A percentile compares a stretch with the other conserved stretches of the same genome.
These are phyloP conservation scores for Avahi laniger DNA, from an alignment of 2,797 vertebrate genomes.

Conservation along the genomic window DNA sequence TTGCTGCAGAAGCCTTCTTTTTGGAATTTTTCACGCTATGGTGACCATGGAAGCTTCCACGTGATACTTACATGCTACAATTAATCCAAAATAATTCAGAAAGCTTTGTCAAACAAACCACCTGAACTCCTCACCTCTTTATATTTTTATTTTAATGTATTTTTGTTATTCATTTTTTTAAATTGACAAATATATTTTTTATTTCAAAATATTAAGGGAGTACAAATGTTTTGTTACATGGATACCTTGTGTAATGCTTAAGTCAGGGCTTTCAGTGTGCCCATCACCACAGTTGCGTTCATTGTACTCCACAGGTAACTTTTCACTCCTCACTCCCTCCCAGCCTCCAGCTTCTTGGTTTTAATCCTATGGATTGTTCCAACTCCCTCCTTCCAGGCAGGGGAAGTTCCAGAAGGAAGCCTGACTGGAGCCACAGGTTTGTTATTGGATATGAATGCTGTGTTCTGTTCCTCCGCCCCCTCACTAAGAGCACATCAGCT, in stretches of 20 bases:
- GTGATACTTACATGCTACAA: neutral
- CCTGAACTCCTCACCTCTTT: neutral
- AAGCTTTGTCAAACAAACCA: neutral
- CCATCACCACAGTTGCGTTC: neutral
- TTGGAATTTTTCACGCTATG: neutral
- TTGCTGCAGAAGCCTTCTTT: neutral
- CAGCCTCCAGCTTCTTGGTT: neutral
- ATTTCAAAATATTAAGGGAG: neutral
- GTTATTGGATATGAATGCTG: fast-evolving
- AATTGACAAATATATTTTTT: neutral
- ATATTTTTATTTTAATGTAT: neutral
- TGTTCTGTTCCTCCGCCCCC: neutral
- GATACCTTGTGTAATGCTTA: neutral
- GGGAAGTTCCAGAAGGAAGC: neutral
- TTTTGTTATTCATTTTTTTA: neutral
- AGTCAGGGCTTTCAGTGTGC: neutral
- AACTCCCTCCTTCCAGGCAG: neutral
- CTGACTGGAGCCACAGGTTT: too few species aligned
- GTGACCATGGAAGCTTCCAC: neutral
- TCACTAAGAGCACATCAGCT: neutral
- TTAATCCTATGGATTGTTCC: neutral
- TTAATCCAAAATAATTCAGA: neutral
- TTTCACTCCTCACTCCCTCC: neutral
- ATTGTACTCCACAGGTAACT: neutral
- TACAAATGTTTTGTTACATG: neutral